Conservation (phyloP, 2,888 invertebrate genomes). For the Crepidodera aurea region DNA sequence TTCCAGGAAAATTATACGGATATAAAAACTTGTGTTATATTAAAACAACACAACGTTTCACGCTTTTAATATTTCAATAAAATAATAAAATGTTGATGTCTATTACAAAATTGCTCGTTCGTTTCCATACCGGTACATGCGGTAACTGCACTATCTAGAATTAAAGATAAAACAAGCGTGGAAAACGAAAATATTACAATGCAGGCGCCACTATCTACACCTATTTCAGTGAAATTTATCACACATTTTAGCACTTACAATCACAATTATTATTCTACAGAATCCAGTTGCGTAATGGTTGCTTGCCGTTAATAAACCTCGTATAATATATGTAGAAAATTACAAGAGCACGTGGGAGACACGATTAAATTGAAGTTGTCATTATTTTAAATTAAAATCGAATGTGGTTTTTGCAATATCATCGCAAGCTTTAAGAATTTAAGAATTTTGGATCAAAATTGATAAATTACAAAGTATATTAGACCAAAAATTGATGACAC, state of each 20-base stretch:
- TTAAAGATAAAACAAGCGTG: conserved; percentile 15
- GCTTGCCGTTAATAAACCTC: background rate
- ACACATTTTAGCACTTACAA: conserved; percentile 1
- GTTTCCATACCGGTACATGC: background rate
- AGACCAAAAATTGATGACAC: too few species aligned
- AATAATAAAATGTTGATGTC: conserved; percentile 1
- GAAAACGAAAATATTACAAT: conserved; percentile 14
- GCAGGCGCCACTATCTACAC: conserved; percentile 18
- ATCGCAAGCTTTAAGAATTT: too few species aligned
- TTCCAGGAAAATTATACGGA: too few species aligned
- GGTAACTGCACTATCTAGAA: conserved; percentile 10
- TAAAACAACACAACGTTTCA: background rate
- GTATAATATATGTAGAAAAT: background rate
- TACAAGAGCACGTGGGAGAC: background rate
- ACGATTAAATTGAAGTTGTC: too few species aligned
- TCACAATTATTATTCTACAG: conserved; percentile 15
- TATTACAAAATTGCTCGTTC: background rate
- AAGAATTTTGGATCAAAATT: too few species aligned
- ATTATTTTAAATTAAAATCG: too few species aligned
- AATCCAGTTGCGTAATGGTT: conserved; percentile 20
- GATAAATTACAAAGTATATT: too few species aligned
- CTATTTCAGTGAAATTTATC: conserved; percentile 11
- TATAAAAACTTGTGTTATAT: too few species aligned
- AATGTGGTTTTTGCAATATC: too few species aligned
- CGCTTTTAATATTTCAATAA: background rate